phyloP scores from a whole-genome alignment of 2,888 invertebrate species.

The Stenurella melanura region DNA sequence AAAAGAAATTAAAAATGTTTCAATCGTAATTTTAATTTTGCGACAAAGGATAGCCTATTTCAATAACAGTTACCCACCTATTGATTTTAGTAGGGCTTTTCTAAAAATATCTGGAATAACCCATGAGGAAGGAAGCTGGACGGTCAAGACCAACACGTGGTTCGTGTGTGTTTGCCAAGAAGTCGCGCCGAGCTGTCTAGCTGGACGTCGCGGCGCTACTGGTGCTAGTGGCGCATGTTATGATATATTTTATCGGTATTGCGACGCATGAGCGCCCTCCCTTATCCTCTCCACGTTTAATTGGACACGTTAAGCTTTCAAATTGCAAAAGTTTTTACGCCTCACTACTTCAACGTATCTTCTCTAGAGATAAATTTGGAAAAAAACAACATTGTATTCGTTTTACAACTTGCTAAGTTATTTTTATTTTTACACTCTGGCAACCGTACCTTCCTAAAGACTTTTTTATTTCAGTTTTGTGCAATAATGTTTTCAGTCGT shows the following conservation, averaged over 20 bases:
- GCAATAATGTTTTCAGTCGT: too few species aligned
- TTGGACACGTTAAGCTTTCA: conserved; percentile 13
- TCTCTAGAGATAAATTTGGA: background rate
- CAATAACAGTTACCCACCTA: conserved; percentile 31
- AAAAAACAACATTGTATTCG: conserved; percentile 4
- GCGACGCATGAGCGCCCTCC: conserved; percentile 27
- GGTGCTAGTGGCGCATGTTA: conserved; percentile 39
- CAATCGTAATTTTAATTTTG: too few species aligned
- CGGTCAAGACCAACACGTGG: conserved; percentile 47
- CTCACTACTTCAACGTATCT: background rate
- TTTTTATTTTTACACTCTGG: background rate
- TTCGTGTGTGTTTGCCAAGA: conserved; percentile 32
- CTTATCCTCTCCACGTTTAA: conserved; percentile 15
- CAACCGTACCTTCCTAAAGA: background rate
- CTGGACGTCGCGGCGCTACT: conserved; percentile 58
- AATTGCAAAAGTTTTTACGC: conserved; percentile 22
- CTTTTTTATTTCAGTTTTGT: background rate
- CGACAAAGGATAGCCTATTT: background rate
- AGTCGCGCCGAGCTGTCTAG: conserved; percentile 50
- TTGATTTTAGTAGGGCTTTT: background rate
- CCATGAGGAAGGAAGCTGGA: conserved; percentile 16
- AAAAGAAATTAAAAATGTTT: background rate
- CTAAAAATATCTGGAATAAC: conserved; percentile 25
- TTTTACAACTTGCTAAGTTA: conserved; percentile 6
- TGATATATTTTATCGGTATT: conserved; percentile 19